Base-by-base conservation (phyloP, 2,113 vertebrate species). In the Cheirogaleus medius region DNA sequence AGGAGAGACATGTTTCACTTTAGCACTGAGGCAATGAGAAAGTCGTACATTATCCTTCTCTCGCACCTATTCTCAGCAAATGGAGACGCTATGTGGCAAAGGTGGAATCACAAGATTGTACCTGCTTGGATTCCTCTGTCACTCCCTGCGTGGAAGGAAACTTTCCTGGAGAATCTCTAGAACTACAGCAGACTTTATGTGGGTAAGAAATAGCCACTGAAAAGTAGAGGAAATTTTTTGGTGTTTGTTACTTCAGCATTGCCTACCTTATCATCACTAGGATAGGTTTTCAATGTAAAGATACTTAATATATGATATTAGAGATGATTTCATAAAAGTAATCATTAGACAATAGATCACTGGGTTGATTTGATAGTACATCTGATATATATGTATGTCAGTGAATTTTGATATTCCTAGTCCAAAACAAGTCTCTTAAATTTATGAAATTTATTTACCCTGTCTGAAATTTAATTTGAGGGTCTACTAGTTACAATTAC, bases 391-490 rank as follows among this genome's bases (percentile, higher is more conserved):
- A 13, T 37, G 23, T 32, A 17, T 34, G 20, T 47, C 17, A 32
- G 13, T 83, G 18, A 93, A 66, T 83, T 93, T 88, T 87, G 29
- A 78, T 91, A 68, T 6, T 12, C 14, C n/a, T 52, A 90, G 39
- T 66, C n/a, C 14, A 71, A 69, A 95, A 42, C 14, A 90, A 47
- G 13, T 37, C 52, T 89, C 29, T 90, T 92, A 82, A 78, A 77
- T 87, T 86, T 87, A 20, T 87, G 18, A 91, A 78, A 96, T 42
- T 21, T 44, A 83, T 77, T 94, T 64, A 85, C 23, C 15, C 78
- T 80, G 21, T 15, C 54, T 85, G 52, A 87, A 93, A 76, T 74
- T 95, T 90, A 74, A 64, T 64, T 37, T 92, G 29, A 91, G 21
- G 18, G 39, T 2, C 20, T 87, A 77, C 64, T 73, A 71, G 25